Evolutionary conservation across 1,140 invertebrate genomes (phyloP), one percentile per base, ranked within the genome.

Genomic region (Pachypeltis micranthus): DNA sequence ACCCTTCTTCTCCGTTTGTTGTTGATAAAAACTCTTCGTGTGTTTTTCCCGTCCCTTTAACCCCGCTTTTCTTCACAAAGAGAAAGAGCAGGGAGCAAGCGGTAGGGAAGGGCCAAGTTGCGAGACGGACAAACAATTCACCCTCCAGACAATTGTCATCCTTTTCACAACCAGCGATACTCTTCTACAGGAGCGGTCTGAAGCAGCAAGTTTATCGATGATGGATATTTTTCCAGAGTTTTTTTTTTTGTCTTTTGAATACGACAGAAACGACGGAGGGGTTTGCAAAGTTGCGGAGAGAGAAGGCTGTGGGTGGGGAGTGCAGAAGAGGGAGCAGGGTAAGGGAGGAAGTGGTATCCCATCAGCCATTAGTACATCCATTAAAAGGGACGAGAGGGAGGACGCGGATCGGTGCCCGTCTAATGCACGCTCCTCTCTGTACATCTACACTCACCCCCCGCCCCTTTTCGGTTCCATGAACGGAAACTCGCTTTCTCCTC

Each of bases 291-390:
- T 21, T 7, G 47, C 21, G 19, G 47, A 7, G 34, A 39, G n/a
- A 39, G 34, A 10, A n/a, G 34, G 34, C 34, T n/a, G 7, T 39
- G 34, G 34, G 34, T 10, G 12, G 47, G 23, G 21, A 10, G 23
- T 7, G 10, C 12, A 4, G 47, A 51, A 4, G 7, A 51, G 23
- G 19, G 23, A 21, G 47, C 7, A 51, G n/a, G 34, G n/a, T n/a
- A n/a, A 7, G 34, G n/a, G 34, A 39, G 34, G 34, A n/a, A 10
- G 7, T 39, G 7, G 47, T 21, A 51, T 51, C 47, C n/a, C n/a
- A n/a, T n/a, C 47, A 51, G 47, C 47, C 47, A 51, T 51, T 51
- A 51, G 47, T 51, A 21, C 47, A 21, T 51, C 47, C 47, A 51
- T 51, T 51, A 51, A 51, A 51, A 51, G 47, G 47, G 19, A 7